Conservation (phyloP, 2,113 vertebrate species). For the Puffinus mauretanicus region DNA sequence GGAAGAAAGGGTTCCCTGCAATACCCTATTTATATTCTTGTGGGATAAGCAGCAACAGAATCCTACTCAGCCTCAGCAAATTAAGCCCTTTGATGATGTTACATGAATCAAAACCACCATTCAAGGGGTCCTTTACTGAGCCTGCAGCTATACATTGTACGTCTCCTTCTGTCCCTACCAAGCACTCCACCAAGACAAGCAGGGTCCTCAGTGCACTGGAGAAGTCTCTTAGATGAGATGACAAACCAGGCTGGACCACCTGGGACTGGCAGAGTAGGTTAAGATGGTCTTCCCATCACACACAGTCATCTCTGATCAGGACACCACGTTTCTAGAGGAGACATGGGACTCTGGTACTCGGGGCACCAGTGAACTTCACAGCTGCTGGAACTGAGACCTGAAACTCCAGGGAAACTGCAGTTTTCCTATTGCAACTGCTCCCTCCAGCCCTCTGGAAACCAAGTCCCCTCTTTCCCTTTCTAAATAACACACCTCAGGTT, state of each 20-base stretch:
- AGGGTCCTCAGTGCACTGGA: neutral
- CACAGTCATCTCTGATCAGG: neutral
- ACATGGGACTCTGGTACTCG: neutral
- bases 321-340: neutral
- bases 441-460: neutral
- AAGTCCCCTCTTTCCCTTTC: neutral
- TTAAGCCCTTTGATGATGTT: neutral
- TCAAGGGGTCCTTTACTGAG: neutral
- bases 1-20: neutral
- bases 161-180: neutral
- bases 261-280: neutral
- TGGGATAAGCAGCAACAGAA: neutral
- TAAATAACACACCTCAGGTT: neutral
- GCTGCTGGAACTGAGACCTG: neutral
- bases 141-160: neutral
- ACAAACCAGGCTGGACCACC: neutral
- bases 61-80: neutral
- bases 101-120: neutral
- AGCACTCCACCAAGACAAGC: neutral
- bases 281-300: neutral
- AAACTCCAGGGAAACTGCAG: neutral
- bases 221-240: neutral
- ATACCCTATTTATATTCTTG: neutral
- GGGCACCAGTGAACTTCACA: neutral
- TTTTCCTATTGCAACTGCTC: neutral